phyloP scores from a whole-genome alignment of 2,888 invertebrate genomes.

The Luperina testacea region DNA sequence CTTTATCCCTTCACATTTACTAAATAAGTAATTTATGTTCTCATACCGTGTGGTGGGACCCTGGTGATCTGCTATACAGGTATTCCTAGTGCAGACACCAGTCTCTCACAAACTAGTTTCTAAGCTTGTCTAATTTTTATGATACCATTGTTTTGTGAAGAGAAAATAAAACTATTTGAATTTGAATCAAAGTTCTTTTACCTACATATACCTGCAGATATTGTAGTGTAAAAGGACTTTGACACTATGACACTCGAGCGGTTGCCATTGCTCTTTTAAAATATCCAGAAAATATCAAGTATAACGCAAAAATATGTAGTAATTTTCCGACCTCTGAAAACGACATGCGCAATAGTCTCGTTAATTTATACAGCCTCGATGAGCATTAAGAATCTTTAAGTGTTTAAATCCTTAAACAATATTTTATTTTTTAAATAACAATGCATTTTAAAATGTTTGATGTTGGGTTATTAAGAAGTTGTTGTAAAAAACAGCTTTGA shows the following conservation, averaged over 20 bases:
- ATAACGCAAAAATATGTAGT: constrained; percentile 11
- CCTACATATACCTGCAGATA: too few relatives aligned
- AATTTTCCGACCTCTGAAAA: constrained; percentile 46
- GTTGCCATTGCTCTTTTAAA: background rate
- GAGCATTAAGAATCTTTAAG: constrained; percentile 45
- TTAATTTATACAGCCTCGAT: constrained; percentile 54
- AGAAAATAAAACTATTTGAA: too few relatives aligned
- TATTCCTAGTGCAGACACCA: too few relatives aligned
- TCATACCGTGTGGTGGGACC: too few relatives aligned
- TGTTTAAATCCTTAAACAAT: constrained; percentile 47
- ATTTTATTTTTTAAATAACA: constrained; percentile 49
- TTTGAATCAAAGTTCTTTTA: too few relatives aligned
- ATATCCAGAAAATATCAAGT: constrained; percentile 18
- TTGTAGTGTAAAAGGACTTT: background rate
- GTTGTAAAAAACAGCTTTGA: constrained; percentile 45
- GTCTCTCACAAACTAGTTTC: too few relatives aligned
- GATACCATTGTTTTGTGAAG: too few relatives aligned
- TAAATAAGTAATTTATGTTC: too few relatives aligned
- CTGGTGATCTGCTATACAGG: too few relatives aligned
- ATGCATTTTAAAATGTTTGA: constrained; percentile 36
- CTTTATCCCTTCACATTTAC: too few relatives aligned
- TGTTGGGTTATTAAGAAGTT: constrained; percentile 44
- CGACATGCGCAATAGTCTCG: constrained; percentile 32
- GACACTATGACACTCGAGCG: background rate
- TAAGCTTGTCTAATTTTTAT: too few relatives aligned